Percentiles rank a stretch among this genome's conserved stretches.
Evolutionary conservation across 2,797 vertebrate genomes (phyloP).

Genomic region (Tokudaia tokunoshimensis): DNA sequence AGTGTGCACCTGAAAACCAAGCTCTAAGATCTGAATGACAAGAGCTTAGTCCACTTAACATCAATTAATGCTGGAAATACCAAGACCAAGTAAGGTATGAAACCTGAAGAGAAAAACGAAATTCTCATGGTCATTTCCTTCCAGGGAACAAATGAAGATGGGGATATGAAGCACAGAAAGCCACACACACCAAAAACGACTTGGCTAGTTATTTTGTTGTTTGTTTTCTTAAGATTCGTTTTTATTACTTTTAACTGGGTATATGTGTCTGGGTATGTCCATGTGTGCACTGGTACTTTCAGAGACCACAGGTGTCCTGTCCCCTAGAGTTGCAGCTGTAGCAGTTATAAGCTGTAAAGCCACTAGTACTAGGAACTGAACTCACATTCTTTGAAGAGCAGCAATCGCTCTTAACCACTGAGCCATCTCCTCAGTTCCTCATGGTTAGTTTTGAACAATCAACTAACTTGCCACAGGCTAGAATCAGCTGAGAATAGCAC

Average conservation of each 20-base stretch:
- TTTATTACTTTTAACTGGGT: not conserved
- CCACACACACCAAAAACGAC: constrained; percentile 5
- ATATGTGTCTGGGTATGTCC: not conserved
- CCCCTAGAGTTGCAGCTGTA: not conserved
- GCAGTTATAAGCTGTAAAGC: not conserved
- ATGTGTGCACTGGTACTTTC: not conserved
- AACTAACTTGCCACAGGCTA: not conserved
- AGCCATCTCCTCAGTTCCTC: not conserved
- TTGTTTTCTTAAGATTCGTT: not conserved
- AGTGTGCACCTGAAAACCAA: constrained; percentile 62
- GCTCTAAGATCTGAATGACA: constrained; percentile 75
- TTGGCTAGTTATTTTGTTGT: not conserved
- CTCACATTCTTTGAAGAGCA: not conserved
- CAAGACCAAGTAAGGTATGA: constrained; percentile 59
- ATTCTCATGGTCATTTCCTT: constrained; percentile 69
- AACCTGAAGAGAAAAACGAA: constrained; percentile 73
- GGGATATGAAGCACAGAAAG: constrained; percentile 17
- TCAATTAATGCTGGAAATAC: constrained; percentile 76
- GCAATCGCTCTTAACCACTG: not conserved
- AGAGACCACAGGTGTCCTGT: not conserved
- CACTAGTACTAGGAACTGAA: not conserved
- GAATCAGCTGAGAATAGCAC: not conserved
- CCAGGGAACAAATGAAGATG: constrained; percentile 15
- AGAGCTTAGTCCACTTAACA: constrained; percentile 73
- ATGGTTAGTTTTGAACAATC: not conserved